Percentiles rank a stretch among this genome's conserved stretches.
Evolutionary conservation across 2,888 invertebrate species (phyloP).

Genomic region (Cerastis rubricosa): DNA sequence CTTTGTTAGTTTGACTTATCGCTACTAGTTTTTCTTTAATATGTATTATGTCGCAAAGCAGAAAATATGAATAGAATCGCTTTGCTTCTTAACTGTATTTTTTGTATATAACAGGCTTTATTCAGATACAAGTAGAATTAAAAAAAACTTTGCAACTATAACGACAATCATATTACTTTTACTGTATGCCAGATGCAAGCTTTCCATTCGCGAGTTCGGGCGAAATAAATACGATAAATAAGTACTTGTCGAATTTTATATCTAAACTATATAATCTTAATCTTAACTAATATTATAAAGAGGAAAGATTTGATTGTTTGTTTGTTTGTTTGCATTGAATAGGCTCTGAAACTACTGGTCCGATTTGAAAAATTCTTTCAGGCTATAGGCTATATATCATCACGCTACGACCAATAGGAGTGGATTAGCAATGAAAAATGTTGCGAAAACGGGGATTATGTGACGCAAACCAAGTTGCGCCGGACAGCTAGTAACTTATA

Average conservation of each 20-base stretch:
- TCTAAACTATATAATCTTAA: too few species aligned
- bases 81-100: not conserved
- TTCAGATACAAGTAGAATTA: not conserved
- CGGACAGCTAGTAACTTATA: not conserved
- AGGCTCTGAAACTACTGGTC: too few species aligned
- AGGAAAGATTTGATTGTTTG: too few species aligned
- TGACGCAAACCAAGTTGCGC: too few species aligned
- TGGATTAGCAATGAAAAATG: too few species aligned
- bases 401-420: too few species aligned
- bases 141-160: not conserved
- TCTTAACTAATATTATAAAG: too few species aligned
- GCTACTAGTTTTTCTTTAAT: not conserved
- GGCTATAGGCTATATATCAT: too few species aligned
- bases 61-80: not conserved
- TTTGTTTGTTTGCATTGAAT: too few species aligned
- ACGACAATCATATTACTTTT: not conserved
- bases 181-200: not conserved
- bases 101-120: not conserved
- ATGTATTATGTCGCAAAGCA: not conserved
- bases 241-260: not conserved
- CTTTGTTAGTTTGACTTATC: constrained; percentile 3
- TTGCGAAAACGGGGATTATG: too few species aligned
- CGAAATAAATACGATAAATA: not conserved
- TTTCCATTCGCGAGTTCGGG: constrained; percentile 6
- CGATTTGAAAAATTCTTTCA: too few species aligned